A percentile compares a stretch with the other conserved stretches of the same genome.
Conservation (phyloP, 2,113 vertebrate genomes). For the Phalacrocorax brasilianus region DNA sequence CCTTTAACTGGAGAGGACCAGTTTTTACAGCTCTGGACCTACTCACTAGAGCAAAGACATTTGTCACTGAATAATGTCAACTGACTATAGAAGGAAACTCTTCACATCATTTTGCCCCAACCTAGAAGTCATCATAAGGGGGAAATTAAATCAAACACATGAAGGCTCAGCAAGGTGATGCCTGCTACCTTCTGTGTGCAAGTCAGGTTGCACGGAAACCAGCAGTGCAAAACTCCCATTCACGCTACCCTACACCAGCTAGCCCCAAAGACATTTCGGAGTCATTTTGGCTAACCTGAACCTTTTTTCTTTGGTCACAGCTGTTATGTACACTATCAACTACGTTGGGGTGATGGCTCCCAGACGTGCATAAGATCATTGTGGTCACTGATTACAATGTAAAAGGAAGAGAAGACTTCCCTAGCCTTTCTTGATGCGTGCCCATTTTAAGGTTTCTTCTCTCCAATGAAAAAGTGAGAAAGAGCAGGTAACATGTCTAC, state of each 20-base stretch:
- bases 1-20: neutral
- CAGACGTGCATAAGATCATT: neutral
- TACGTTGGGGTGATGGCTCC: neutral
- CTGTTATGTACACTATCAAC: neutral
- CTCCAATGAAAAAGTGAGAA: neutral
- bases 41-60: neutral
- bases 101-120: neutral
- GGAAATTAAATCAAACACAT: neutral
- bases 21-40: neutral
- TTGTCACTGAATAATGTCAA: neutral
- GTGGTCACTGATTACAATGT: neutral
- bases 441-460: neutral
- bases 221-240: neutral
- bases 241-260: neutral
- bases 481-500: neutral
- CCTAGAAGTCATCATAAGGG: neutral
- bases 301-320: neutral
- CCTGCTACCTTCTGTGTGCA: rapidly evolving
- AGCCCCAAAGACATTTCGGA: neutral
- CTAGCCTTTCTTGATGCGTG: neutral
- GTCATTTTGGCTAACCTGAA: neutral
- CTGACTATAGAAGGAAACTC: neutral
- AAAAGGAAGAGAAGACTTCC: neutral
- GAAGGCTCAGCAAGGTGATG: neutral
- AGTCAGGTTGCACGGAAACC: neutral